A percentile compares a stretch with the other conserved stretches of the same genome.
phyloP scores from a whole-genome alignment of 2,888 invertebrate genomes.

The Andrena praecox region DNA sequence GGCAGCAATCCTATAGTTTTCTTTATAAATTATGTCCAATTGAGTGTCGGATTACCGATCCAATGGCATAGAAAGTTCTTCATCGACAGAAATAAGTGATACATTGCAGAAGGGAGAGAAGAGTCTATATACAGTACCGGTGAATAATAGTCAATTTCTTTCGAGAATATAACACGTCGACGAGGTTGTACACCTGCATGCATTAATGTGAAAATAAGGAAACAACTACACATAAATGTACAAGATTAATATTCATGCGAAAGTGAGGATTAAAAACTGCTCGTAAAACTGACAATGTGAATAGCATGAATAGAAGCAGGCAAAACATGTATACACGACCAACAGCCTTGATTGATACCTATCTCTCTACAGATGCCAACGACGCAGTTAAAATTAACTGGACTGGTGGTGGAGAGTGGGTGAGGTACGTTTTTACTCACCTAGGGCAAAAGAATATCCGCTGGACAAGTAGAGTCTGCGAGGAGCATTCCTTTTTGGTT shows the following conservation, averaged over 20 bases:
- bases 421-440: slow-evolving; percentile 82
- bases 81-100: slow-evolving; percentile 9
- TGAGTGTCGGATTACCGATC: neutral
- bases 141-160: neutral
- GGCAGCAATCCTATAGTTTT: neutral
- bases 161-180: neutral
- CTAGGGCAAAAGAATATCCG: slow-evolving; percentile 83
- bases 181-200: slow-evolving; percentile 23
- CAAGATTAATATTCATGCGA: slow-evolving; percentile 41
- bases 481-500: slow-evolving; percentile 81
- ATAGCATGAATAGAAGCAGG: slow-evolving; percentile 54
- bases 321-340: slow-evolving; percentile 48
- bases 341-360: slow-evolving; percentile 54
- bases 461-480: slow-evolving; percentile 81
- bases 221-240: slow-evolving; percentile 31
- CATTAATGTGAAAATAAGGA: slow-evolving; percentile 32
- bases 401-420: slow-evolving; percentile 56
- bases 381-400: slow-evolving; percentile 58
- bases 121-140: neutral
- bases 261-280: slow-evolving; percentile 77
- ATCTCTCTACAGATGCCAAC: slow-evolving; percentile 59
- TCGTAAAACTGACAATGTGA: slow-evolving; percentile 76
- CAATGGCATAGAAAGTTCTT: slow-evolving; percentile 16
- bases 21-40: neutral
- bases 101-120: neutral